A percentile compares a stretch with the other conserved stretches of the same genome.
Conservation (phyloP, 2,888 invertebrate species). For the Yponomeuta malinellus region DNA sequence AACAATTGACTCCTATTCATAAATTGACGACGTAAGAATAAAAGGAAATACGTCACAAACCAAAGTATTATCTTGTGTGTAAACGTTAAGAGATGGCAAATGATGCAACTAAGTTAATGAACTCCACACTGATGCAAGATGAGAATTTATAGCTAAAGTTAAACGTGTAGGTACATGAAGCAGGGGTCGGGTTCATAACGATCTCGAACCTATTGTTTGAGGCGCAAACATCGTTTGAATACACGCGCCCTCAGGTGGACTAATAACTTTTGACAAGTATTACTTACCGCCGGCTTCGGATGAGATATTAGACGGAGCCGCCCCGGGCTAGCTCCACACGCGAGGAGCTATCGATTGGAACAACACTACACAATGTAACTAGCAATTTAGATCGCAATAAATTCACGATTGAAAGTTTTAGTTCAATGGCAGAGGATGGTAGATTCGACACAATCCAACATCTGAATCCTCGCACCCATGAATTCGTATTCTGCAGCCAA, state of each 20-base stretch:
- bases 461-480: neutral
- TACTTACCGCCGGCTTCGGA: constrained; percentile 5
- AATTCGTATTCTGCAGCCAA: no score
- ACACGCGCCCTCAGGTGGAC: constrained; percentile 51
- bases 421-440: neutral
- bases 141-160: neutral
- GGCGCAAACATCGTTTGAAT: constrained; percentile 45
- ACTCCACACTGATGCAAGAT: neutral
- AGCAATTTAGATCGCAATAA: neutral
- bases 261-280: constrained; percentile 44
- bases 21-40: no score
- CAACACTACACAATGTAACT: neutral
- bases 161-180: neutral
- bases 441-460: neutral
- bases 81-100: no score
- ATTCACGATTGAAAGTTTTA: neutral
- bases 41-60: no score
- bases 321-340: neutral
- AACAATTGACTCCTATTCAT: no score
- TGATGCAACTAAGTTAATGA: neutral
- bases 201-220: constrained; percentile 57
- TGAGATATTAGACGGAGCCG: neutral
- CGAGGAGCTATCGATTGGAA: neutral
- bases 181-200: constrained; percentile 41
- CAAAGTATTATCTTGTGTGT: no score